These are phyloP conservation scores for Rhynchomys soricoides DNA, from an alignment of 2,113 vertebrate genomes.

Conservation along the genomic window DNA sequence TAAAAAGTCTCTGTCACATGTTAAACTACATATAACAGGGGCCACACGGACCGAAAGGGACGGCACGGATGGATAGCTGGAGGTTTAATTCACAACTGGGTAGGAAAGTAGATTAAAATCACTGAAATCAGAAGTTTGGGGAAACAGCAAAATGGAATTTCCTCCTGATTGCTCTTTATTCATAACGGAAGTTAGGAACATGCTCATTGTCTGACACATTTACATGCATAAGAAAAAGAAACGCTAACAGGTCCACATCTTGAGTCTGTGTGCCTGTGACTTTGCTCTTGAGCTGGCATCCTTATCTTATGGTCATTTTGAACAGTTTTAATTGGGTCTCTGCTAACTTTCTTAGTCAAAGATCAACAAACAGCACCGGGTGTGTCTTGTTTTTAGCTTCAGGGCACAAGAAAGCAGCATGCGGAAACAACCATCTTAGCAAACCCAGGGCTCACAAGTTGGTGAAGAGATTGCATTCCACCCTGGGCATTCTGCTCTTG, in stretches of 20 bases:
- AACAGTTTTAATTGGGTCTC: slow-evolving; percentile 80
- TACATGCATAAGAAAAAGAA: background rate
- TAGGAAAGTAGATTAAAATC: slow-evolving; percentile 66
- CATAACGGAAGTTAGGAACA: background rate
- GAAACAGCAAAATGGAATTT: slow-evolving; percentile 26
- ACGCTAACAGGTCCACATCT: background rate
- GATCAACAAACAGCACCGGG: slow-evolving; percentile 80
- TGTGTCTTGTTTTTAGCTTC: slow-evolving; percentile 72
- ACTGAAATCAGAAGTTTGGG: slow-evolving; percentile 36
- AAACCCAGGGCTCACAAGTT: slow-evolving; percentile 35
- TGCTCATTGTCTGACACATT: background rate
- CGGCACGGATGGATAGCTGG: slow-evolving; percentile 67
- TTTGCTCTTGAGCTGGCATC: slow-evolving; percentile 63
- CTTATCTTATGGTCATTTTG: slow-evolving; percentile 77
- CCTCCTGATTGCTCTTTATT: slow-evolving; percentile 21
- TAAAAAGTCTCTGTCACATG: slow-evolving; percentile 72
- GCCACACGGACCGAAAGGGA: slow-evolving; percentile 67
- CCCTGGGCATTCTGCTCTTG: slow-evolving; percentile 45
- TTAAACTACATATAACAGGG: slow-evolving; percentile 71
- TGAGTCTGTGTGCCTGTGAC: slow-evolving; percentile 42
- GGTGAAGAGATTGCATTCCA: slow-evolving; percentile 60
- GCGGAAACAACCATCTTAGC: slow-evolving; percentile 53
- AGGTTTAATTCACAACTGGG: slow-evolving; percentile 73
- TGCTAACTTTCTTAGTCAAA: slow-evolving; percentile 79
- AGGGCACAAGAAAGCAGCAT: slow-evolving; percentile 66